Conservation (phyloP, 2,888 invertebrate species). For the Meteorus cinctellus region DNA sequence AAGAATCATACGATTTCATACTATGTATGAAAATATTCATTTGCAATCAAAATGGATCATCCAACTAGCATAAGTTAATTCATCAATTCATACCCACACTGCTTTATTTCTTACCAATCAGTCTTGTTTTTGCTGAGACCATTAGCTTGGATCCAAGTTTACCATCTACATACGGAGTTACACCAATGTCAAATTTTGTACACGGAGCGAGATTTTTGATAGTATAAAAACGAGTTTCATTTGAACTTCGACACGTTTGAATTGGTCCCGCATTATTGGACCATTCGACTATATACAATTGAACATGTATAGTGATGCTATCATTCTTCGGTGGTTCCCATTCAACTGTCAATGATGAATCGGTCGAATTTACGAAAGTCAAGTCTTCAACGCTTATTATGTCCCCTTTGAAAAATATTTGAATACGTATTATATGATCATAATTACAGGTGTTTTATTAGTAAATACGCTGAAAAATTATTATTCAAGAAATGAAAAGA, state of each 20-base stretch:
- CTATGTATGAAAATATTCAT: too few species aligned
- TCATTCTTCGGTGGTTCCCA: constrained; percentile 44
- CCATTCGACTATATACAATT: constrained; percentile 48
- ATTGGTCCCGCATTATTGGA: background rate
- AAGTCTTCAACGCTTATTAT: constrained; percentile 35
- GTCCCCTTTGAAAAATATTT: constrained; percentile 4
- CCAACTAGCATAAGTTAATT: too few species aligned
- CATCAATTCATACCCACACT: too few species aligned
- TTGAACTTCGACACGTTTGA: constrained; percentile 24
- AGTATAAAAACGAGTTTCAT: constrained; percentile 22
- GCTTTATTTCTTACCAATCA: constrained; percentile 41
- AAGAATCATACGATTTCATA: too few species aligned
- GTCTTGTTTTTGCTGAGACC: constrained; percentile 43
- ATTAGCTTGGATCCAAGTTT: constrained; percentile 34
- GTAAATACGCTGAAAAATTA: too few species aligned
- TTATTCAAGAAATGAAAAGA: background rate
- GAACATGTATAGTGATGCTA: background rate
- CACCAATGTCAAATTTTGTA: constrained; percentile 47
- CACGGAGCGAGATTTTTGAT: constrained; percentile 42
- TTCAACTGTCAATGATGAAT: constrained; percentile 42
- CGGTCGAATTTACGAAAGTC: constrained; percentile 28
- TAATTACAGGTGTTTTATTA: background rate
- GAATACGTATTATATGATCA: background rate
- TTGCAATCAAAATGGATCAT: background rate
- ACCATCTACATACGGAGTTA: constrained; percentile 40